Evolutionary conservation across 1,140 invertebrate genomes (phyloP).

Genomic region (Pantala flavescens): DNA sequence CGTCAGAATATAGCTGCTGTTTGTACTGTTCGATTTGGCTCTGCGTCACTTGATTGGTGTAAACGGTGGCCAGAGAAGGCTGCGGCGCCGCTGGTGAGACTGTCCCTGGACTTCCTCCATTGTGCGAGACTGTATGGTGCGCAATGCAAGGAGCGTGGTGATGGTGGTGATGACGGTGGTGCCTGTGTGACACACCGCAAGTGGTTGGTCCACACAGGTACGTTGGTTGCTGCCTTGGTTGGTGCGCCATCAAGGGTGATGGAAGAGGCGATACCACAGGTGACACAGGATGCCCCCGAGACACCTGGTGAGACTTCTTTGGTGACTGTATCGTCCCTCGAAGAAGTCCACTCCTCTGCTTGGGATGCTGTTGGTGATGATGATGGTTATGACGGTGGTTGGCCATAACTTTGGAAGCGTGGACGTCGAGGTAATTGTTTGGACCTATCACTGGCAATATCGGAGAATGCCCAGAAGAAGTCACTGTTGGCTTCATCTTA

Average conservation of each 20-base stretch:
- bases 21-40: constrained; percentile 74
- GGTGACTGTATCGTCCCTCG: not conserved
- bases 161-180: constrained; percentile 10
- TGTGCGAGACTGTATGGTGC: constrained; percentile 30
- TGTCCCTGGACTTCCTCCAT: constrained; percentile 37
- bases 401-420: constrained; percentile 39
- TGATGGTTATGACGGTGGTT: constrained; percentile 13
- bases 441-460: constrained; percentile 40
- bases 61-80: constrained; percentile 46
- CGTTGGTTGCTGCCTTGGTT: constrained; percentile 35
- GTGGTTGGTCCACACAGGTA: constrained; percentile 36
- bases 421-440: constrained; percentile 57
- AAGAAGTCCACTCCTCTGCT: not conserved
- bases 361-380: constrained; percentile 17
- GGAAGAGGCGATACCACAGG: not conserved
- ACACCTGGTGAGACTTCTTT: constrained; percentile 17
- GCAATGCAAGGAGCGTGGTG: constrained; percentile 37
- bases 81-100: constrained; percentile 42
- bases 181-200: constrained; percentile 19
- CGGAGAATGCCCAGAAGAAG: constrained; percentile 35
- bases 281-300: not conserved
- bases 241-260: not conserved
- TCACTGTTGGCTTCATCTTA: constrained; percentile 43
- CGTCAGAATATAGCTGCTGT: constrained; percentile 76
- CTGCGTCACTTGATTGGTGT: constrained; percentile 55